Evolutionary conservation across 2,113 vertebrate genomes (phyloP), one percentile per base, ranked within the genome.

Genomic region (Leucopsar rothschildi): DNA sequence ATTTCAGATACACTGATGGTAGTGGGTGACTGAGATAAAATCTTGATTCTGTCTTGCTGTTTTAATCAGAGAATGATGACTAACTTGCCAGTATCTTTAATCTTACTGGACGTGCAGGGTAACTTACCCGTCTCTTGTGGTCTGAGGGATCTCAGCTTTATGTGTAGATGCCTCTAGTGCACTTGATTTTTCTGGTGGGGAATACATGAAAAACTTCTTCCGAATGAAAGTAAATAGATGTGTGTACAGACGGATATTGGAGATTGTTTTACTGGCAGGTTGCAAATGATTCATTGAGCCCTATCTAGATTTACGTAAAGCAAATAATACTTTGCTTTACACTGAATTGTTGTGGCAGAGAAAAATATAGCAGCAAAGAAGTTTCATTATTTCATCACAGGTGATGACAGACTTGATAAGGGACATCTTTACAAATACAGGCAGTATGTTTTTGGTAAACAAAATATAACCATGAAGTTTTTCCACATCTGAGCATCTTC

Each of bases 241-340:
- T 95, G 71, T 89, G n/a, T 92, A 75, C 92, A 75, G 60, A 87
- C 7, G 72, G 92, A 69, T 94, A 82, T 45, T 92, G 64, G 88
- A 86, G 84, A 81, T 65, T 80, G 82, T 80, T 91, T 86, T 68
- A 89, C 61, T 95, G 83, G 82, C 70, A 96, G 40, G 63, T 73
- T 90, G 83, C 60, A 86, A 88, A 96, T 91, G 92, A 94, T 96
- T 94, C 88, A 91, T 86, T 92, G 94, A 94, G 81, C 65, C 28
- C 50, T 29, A 35, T 70, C 61, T 91, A 28, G 53, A 79, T 90
- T 91, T 95, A 45, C 85, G 92, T 72, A 82, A 78, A 81, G 65
- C 63, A 92, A 86, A 91, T 80, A 80, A 76, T 69, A 63, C 33
- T 94, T 37, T 37, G 37, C 37, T 37, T 81, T 73, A 42, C 63